Evolutionary conservation across 2,797 vertebrate genomes (phyloP).

Genomic region (Apogon hyalosoma): DNA sequence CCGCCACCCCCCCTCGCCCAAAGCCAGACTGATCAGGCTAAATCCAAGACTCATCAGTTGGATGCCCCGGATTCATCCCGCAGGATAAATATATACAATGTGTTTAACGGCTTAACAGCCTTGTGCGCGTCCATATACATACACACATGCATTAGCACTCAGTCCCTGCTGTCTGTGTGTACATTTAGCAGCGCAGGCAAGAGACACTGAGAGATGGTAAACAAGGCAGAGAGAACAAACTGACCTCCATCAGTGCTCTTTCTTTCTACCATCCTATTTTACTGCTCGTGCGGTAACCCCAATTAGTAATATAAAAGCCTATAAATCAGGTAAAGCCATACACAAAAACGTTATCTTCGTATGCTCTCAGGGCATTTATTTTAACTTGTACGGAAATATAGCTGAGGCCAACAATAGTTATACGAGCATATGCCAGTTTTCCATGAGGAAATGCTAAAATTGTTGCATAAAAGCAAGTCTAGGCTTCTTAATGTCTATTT

Average conservation of each 20-base stretch:
- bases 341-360: slow-evolving; percentile 19
- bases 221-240: slow-evolving; percentile 69
- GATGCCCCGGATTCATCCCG: slow-evolving; percentile 74
- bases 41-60: slow-evolving; percentile 79
- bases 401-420: not conserved
- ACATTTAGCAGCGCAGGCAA: slow-evolving; percentile 62
- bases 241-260: slow-evolving; percentile 61
- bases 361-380: slow-evolving; percentile 12
- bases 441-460: no score
- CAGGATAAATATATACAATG: slow-evolving; percentile 78
- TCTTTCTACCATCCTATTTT: slow-evolving; percentile 40
- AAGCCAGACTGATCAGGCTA: slow-evolving; percentile 75
- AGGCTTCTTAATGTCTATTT: slow-evolving; percentile 3
- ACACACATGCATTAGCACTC: slow-evolving; percentile 18
- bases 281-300: slow-evolving; percentile 43
- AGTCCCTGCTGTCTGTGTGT: slow-evolving; percentile 50
- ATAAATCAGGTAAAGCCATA: slow-evolving; percentile 53
- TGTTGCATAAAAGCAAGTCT: not conserved
- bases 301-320: slow-evolving; percentile 53
- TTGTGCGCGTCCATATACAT: not conserved
- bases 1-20: slow-evolving; percentile 18
- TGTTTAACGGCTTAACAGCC: slow-evolving; percentile 74
- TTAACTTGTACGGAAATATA: slow-evolving; percentile 12
- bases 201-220: slow-evolving; percentile 68
- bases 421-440: slow-evolving; percentile 3